phyloP scores from a whole-genome alignment of 2,888 invertebrate genomes.

The Sylvicola cinctus region DNA sequence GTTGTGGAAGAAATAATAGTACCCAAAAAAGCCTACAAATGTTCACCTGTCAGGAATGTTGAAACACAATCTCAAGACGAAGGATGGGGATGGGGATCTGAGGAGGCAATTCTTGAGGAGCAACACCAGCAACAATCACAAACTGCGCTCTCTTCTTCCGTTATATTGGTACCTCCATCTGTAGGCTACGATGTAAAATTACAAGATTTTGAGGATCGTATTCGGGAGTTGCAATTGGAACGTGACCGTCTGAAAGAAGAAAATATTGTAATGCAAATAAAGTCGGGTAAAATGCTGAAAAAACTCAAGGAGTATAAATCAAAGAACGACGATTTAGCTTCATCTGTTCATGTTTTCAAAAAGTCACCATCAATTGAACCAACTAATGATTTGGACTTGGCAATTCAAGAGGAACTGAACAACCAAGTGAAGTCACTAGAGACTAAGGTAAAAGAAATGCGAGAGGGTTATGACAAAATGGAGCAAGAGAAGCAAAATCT shows the following conservation, averaged over 20 bases:
- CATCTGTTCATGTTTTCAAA: slow-evolving; percentile 9
- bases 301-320: slow-evolving; percentile 68
- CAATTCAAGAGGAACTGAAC: slow-evolving; percentile 65
- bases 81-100: slow-evolving; percentile 38
- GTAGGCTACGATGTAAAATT: slow-evolving; percentile 20
- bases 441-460: slow-evolving; percentile 37
- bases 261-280: slow-evolving; percentile 40
- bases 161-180: slow-evolving; percentile 9
- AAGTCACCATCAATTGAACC: slow-evolving; percentile 27
- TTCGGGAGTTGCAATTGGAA: slow-evolving; percentile 35
- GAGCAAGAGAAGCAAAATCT: slow-evolving; percentile 45
- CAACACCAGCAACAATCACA: slow-evolving; percentile 19
- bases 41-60: slow-evolving; percentile 18
- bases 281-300: slow-evolving; percentile 57
- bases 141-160: slow-evolving; percentile 10
- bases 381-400: slow-evolving; percentile 44
- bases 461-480: slow-evolving; percentile 35
- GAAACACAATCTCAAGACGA: slow-evolving; percentile 25
- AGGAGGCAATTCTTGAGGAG: slow-evolving; percentile 29
- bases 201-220: slow-evolving; percentile 33
- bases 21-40: slow-evolving; percentile 32
- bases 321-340: slow-evolving; percentile 30
- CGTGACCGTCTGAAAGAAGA: slow-evolving; percentile 36
- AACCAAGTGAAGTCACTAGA: slow-evolving; percentile 43
- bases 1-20: slow-evolving; percentile 26